These are phyloP conservation scores for Halisarca cf. caerulea DNA, from an alignment of 37 sponge, comb jelly and placozoan species.

Conservation along the genomic window DNA sequence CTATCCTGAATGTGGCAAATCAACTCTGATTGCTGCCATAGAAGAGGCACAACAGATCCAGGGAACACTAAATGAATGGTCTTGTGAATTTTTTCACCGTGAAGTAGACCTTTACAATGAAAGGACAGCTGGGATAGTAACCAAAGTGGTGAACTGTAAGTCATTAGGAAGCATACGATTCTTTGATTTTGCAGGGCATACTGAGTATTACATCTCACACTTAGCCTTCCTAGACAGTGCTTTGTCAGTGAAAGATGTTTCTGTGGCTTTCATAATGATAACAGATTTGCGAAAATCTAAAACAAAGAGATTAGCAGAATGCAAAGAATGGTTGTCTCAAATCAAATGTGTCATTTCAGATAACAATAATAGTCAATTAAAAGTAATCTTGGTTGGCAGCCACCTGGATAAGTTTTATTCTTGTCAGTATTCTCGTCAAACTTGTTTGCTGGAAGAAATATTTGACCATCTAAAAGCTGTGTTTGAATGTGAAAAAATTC, in stretches of 20 bases:
- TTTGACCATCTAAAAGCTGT: not conserved
- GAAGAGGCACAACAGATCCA: not conserved
- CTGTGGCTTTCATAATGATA: not conserved
- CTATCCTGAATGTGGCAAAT: not conserved
- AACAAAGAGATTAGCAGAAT: not conserved
- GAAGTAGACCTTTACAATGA: not conserved
- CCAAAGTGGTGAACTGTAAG: not conserved
- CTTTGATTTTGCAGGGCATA: conserved; percentile 4
- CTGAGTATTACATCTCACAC: not conserved
- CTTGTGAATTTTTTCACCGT: not conserved
- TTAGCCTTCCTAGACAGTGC: not conserved
- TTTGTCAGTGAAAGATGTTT: not conserved
- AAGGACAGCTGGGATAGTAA: not conserved
- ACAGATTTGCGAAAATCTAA: not conserved
- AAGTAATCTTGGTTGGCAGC: conserved; percentile 2
- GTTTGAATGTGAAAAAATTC: not conserved
- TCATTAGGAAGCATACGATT: not conserved
- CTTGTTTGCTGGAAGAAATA: not conserved
- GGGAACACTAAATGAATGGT: not conserved
- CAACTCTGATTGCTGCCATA: not conserved
- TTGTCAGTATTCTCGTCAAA: not conserved
- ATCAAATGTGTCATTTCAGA: not conserved
- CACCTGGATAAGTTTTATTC: not conserved
- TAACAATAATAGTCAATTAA: not conserved
- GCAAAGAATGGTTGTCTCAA: not conserved